Percentiles rank a stretch among this genome's conserved stretches.
Evolutionary conservation across 1,140 invertebrate genomes (phyloP).

Genomic region (Chironomus tepperi): DNA sequence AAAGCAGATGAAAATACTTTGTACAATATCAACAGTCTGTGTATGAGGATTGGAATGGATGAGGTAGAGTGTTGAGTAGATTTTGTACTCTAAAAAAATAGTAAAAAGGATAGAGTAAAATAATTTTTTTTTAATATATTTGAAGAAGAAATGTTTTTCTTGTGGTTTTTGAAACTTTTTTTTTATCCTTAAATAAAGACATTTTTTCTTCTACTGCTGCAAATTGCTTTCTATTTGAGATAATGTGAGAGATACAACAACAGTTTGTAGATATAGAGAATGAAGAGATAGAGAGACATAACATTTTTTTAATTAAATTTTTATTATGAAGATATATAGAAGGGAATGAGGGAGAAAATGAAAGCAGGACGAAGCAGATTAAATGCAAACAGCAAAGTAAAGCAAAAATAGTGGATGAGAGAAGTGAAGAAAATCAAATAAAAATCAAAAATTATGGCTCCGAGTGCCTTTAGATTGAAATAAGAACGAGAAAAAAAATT

Average conservation of each 20-base stretch:
- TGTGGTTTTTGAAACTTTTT: not conserved
- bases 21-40: too few relatives aligned
- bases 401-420: not conserved
- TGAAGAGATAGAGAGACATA: not conserved
- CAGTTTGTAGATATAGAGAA: not conserved
- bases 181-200: not conserved
- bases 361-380: not conserved
- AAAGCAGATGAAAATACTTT: too few relatives aligned
- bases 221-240: not conserved
- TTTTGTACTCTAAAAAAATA: not conserved
- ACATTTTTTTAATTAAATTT: conserved; percentile 23
- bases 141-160: not conserved
- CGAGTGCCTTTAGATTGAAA: not conserved
- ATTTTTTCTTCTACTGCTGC: not conserved
- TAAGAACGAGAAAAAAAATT: not conserved
- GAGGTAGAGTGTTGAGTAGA: conserved; percentile 11
- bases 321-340: conserved; percentile 20
- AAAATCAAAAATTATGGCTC: conserved; percentile 21
- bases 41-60: too few relatives aligned
- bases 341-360: not conserved
- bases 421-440: conserved; percentile 19
- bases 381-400: conserved; percentile 16
- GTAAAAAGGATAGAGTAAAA: not conserved
- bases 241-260: not conserved
- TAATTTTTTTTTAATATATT: not conserved